Conservation (phyloP, 2,113 vertebrate species). For the Callipepla californica region DNA sequence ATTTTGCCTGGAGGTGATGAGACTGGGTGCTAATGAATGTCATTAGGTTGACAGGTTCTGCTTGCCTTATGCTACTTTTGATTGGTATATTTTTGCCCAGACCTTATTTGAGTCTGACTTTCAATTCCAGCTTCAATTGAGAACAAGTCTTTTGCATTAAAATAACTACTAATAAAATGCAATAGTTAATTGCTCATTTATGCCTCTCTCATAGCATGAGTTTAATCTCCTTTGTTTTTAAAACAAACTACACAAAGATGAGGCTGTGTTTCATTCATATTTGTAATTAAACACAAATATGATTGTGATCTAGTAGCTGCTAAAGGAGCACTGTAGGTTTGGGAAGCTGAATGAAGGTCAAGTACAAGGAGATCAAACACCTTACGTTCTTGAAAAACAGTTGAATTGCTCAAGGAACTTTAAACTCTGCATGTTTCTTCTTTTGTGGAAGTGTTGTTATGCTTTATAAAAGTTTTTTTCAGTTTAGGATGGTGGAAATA, state of each 20-base stretch:
- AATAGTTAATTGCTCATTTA: not conserved
- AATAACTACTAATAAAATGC: not conserved
- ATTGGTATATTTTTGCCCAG: not conserved
- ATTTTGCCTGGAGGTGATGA: not conserved
- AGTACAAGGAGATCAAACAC: not conserved
- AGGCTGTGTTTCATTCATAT: not conserved
- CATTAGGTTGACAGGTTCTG: not conserved
- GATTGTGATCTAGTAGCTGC: not conserved
- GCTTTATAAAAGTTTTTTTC: not conserved
- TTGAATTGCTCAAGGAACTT: not conserved
- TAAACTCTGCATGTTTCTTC: not conserved
- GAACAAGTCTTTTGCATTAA: not conserved
- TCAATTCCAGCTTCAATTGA: not conserved
- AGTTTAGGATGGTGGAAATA: not conserved
- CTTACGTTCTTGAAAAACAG: not conserved
- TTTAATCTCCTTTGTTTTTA: conserved; percentile 12
- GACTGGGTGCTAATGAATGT: not conserved
- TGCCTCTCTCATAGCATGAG: not conserved
- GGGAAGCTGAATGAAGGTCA: not conserved
- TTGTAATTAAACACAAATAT: not conserved
- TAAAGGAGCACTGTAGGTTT: not conserved
- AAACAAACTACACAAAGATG: not conserved
- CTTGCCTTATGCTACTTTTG: not conserved
- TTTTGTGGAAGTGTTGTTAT: not conserved
- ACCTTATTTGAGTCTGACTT: not conserved